Evolutionary conservation across 1,140 invertebrate species (phyloP), one percentile per base, ranked within the genome.

Genomic region (Drosophila trapezifrons): DNA sequence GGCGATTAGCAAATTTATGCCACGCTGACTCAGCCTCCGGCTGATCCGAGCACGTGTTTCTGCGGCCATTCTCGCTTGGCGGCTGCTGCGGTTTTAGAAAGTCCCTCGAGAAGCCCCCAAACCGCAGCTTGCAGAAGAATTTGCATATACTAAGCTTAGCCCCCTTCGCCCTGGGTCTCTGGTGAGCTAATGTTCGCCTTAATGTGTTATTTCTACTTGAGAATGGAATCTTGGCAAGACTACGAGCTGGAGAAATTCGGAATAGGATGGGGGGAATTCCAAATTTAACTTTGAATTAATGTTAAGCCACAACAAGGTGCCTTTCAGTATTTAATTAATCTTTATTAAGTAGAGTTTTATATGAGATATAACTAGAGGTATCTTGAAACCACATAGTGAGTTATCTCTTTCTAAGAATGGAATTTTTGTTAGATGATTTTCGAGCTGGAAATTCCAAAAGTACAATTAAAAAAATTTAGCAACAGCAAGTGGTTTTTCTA

Each of bases 61-160:
- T 78, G 82, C 65, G 82, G 81, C 67, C 40, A 38, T 42, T 65
- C 57, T 29, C 38, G 75, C 35, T 79, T 76, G 35, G 49, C 45
- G 80, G 76, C 72, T 86, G 76, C 69, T 86, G 83, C 72, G 84
- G 84, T 83, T 86, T 72, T 87, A 89, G 83, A 87, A 87, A 86
- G 83, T 86, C 65, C 78, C 63, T 56, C 20, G 42, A 45, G 55
- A 74, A 57, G 54, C 32, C 54, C 54, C 32, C 0, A 58, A 63
- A 63, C 81, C 73, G 45, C 73, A 80, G 51, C n/a, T 56, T 60
- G 66, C 38, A n/a, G 47, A 72, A 45, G 49, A 57, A 86, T 85
- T 87, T 64, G 75, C 57, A 78, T 81, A 69, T 35, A 46, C 38
- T 55, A 22, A 22, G 20, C 6, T 32, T 25, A 32, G 2, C 29